Percentiles rank a stretch among this genome's conserved stretches.
These are phyloP conservation scores for Platycnemis pennipes DNA, from an alignment of 2,888 invertebrate genomes.

Conservation along the genomic window DNA sequence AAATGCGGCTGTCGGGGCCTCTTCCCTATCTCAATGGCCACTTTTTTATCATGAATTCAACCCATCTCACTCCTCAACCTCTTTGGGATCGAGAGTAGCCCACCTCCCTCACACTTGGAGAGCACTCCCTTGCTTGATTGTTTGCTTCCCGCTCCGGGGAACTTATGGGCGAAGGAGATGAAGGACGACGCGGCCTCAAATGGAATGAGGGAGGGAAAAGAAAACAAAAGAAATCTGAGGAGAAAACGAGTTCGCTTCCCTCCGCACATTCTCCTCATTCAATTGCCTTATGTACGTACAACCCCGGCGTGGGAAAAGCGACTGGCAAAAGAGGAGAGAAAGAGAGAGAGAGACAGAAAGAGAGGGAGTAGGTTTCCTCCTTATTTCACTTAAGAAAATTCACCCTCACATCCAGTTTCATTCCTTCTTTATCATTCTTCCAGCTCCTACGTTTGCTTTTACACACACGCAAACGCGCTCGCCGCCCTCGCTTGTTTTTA, in stretches of 20 bases:
- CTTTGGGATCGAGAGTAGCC: background rate
- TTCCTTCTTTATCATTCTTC: background rate
- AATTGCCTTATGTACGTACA: background rate
- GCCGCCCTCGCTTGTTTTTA: background rate
- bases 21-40: background rate
- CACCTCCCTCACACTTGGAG: background rate
- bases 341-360: background rate
- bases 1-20: background rate
- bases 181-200: background rate
- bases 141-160: background rate
- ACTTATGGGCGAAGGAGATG: constrained; percentile 1
- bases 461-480: background rate
- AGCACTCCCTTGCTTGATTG: background rate
- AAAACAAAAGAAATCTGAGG: background rate
- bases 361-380: no score
- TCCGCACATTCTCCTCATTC: background rate
- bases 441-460: background rate
- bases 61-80: background rate
- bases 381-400: background rate
- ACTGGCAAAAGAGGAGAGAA: background rate
- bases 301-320: background rate
- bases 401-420: background rate
- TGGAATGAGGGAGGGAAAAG: background rate
- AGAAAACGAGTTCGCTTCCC: background rate
- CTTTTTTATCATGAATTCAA: background rate